Evolutionary conservation across 1,140 invertebrate genomes (phyloP).

Genomic region (Drosophila lacteicornis): DNA sequence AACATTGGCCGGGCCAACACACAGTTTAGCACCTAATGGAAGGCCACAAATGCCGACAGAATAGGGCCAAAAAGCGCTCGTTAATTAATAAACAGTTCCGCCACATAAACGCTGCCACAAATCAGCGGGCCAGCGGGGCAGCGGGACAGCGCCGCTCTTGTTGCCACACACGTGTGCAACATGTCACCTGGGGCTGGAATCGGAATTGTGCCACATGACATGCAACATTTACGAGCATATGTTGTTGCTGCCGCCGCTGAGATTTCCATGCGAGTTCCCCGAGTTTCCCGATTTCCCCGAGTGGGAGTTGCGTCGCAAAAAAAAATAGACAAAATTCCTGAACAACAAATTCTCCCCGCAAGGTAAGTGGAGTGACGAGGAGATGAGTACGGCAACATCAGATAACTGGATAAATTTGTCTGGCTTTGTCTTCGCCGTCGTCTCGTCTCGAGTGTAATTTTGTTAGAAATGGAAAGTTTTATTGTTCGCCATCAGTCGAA

Average conservation of each 20-base stretch:
- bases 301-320: conserved; percentile 21
- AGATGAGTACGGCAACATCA: conserved; percentile 31
- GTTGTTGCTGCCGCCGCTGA: conserved; percentile 42
- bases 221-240: conserved; percentile 53
- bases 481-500: conserved; percentile 69
- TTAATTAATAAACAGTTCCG: conserved; percentile 70
- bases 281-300: conserved; percentile 17
- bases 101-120: conserved; percentile 59
- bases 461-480: conserved; percentile 81
- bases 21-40: conserved; percentile 68
- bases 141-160: conserved; percentile 6
- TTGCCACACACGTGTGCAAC: conserved; percentile 64
- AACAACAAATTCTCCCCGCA: conserved; percentile 39
- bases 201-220: conserved; percentile 43
- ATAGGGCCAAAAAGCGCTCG: conserved; percentile 40
- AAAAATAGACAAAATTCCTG: conserved; percentile 36
- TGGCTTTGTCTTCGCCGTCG: conserved; percentile 52
- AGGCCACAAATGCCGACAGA: conserved; percentile 26
- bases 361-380: conserved; percentile 20
- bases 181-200: conserved; percentile 54
- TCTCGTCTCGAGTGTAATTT: conserved; percentile 59
- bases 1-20: conserved; percentile 43
- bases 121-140: conserved; percentile 43
- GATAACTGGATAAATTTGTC: conserved; percentile 76
- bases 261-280: conserved; percentile 19